Conservation (phyloP, 2,888 invertebrate genomes). For the Sericinus montela region DNA sequence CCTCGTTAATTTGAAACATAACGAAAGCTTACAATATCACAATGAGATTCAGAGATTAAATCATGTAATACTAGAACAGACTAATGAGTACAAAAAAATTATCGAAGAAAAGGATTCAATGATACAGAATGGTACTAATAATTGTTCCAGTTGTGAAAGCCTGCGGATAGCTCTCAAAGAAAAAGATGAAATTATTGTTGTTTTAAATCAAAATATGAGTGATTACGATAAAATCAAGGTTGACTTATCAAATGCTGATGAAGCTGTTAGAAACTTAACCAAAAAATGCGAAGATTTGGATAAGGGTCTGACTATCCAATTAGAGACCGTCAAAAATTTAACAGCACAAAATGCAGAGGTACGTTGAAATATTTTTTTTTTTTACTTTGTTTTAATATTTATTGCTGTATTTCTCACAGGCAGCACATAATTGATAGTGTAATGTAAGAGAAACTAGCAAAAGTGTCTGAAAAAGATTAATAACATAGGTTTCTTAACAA, state of each 20-base stretch:
- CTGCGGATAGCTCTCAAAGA: slow-evolving; percentile 48
- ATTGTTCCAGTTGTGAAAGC: slow-evolving; percentile 52
- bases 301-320: slow-evolving; percentile 83
- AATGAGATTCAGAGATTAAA: slow-evolving; percentile 90
- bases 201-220: slow-evolving; percentile 43
- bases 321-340: slow-evolving; percentile 80
- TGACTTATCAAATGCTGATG: slow-evolving; percentile 76
- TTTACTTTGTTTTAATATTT: too few species aligned
- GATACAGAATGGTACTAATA: slow-evolving; percentile 32
- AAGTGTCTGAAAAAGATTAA: too few species aligned
- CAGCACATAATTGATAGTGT: too few species aligned
- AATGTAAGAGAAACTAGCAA: too few species aligned
- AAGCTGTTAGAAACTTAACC: slow-evolving; percentile 79
- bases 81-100: slow-evolving; percentile 50
- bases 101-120: slow-evolving; percentile 51
- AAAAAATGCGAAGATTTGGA: slow-evolving; percentile 85
- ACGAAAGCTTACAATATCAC: slow-evolving; percentile 91
- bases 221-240: slow-evolving; percentile 54
- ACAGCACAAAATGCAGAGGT: slow-evolving; percentile 81
- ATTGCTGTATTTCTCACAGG: too few species aligned
- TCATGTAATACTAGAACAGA: slow-evolving; percentile 77
- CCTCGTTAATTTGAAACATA: slow-evolving; percentile 88
- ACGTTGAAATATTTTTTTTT: too few species aligned
- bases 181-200: slow-evolving; percentile 58
- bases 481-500: too few species aligned